Base-by-base conservation (phyloP, 1,140 invertebrate genomes). In the Camponotus pennsylvanicus region DNA sequence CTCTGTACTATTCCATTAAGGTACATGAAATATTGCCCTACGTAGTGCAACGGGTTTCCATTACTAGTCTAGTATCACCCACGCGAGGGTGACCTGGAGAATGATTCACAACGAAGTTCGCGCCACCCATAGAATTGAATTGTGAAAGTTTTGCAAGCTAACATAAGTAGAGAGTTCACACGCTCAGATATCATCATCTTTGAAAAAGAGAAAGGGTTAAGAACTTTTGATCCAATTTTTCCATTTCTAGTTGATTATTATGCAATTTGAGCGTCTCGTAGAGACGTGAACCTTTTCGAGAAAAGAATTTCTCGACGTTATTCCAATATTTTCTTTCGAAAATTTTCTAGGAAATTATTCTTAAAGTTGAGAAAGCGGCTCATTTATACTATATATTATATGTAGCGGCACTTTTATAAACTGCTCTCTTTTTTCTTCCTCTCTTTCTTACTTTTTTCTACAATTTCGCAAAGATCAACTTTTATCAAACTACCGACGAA, bases 81-180 rank as follows among this genome's bases (percentile, higher is more conserved):
- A 61, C 55, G 78, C 67, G 57, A 42, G 55, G 21, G 37, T 40
- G 34, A 55, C 32, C 45, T 40, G 15, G 9, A 40, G 73, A 75
- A 75, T 83, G 55, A 83, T 75, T 83, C 42, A 21, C 69, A 18
- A 61, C 8, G 13, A 83, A 75, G 79, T 75, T 73, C 18, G 67
- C 69, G 8, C 63, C 18, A 34, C 64, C 34, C 67, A 11, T 67
- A 55, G 18, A 70, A 83, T 83, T 40, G 37, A 83, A 59, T 82
- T 61, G 57, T 27, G 13, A 82, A 75, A 83, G 55, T 83, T 69
- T 66, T 32, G 42, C 18, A 55, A 82, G 55, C 11, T 73, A 21
- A n/a, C 13, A 9, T 18, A 67, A 52, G 49, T 52, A 52, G 3
- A 52, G 13, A 18, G 49, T 4, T 52, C 27, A 8, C 21, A 55